Evolutionary conservation across 2,888 invertebrate species (phyloP).

Genomic region (Petrophora chlorosata): DNA sequence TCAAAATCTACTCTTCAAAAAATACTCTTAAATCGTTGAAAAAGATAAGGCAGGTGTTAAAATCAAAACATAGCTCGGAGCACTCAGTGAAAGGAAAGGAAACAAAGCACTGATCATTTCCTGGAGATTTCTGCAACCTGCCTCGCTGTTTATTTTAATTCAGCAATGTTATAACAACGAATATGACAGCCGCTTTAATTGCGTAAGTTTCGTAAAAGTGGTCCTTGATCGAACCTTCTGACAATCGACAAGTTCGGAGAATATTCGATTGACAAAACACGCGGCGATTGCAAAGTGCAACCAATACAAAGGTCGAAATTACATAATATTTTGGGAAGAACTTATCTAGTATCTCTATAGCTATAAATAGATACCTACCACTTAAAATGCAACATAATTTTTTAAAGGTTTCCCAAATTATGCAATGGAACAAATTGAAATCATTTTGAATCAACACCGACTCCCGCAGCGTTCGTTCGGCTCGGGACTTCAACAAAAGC

Average conservation of each 20-base stretch:
- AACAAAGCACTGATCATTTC: conserved; percentile 62
- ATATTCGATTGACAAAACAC: conserved; percentile 32
- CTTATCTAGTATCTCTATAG: conserved; percentile 64
- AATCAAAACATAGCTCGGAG: conserved; percentile 47
- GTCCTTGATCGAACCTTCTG: conserved; percentile 11
- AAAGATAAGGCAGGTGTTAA: conserved; percentile 52
- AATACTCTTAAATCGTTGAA: conserved; percentile 10
- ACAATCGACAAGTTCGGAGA: not conserved
- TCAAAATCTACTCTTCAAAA: not conserved
- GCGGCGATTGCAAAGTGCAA: conserved; percentile 50
- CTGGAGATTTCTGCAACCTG: conserved; percentile 57
- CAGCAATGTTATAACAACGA: conserved; percentile 25
- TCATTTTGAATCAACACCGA: conserved; percentile 61
- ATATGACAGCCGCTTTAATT: conserved; percentile 14
- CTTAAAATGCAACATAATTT: conserved; percentile 61
- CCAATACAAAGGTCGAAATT: conserved; percentile 52
- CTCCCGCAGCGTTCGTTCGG: conserved; percentile 57
- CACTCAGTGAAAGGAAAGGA: conserved; percentile 62
- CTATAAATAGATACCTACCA: conserved; percentile 38
- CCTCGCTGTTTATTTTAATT: conserved; percentile 36
- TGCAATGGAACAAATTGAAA: conserved; percentile 75
- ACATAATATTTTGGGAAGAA: conserved; percentile 58
- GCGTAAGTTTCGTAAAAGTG: conserved; percentile 12
- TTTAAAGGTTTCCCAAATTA: conserved; percentile 71
- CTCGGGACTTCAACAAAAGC: conserved; percentile 52